These are phyloP conservation scores for Gymnoscopelus microlampas DNA, from an alignment of 2,797 vertebrate genomes.

Conservation along the genomic window DNA sequence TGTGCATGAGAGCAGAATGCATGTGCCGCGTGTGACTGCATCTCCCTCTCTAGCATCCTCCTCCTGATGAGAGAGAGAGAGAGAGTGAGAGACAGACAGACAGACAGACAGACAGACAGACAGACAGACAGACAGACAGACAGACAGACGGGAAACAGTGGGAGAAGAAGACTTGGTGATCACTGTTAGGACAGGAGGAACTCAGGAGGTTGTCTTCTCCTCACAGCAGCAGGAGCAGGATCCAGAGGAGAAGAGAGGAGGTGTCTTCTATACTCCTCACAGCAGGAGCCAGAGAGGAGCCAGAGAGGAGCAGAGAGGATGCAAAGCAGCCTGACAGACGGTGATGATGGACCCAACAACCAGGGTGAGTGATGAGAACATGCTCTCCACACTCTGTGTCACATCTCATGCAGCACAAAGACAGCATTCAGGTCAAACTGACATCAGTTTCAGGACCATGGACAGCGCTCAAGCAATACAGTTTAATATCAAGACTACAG, in stretches of 20 bases:
- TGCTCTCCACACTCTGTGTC: constrained; percentile 12
- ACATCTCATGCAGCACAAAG: too few relatives aligned
- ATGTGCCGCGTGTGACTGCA: constrained; percentile 74
- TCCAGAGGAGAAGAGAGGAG: constrained; percentile 32
- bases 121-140: constrained; percentile 38
- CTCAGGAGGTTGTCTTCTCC: constrained; percentile 15
- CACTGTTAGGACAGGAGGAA: too few relatives aligned
- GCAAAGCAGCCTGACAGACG: constrained; percentile 93
- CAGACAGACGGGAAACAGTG: constrained; percentile 28
- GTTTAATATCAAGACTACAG: too few relatives aligned
- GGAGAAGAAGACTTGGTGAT: neutral
- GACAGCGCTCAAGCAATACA: too few relatives aligned
- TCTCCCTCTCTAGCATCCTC: constrained; percentile 84
- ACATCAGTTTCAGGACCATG: neutral
- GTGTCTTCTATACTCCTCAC: constrained; percentile 20
- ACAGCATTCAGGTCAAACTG: neutral
- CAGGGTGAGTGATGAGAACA: constrained; percentile 87
- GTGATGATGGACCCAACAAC: constrained; percentile 90
- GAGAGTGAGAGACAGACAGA: constrained; percentile 48
- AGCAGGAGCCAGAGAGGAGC: constrained; percentile 6
- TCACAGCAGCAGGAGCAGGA: neutral
- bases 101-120: constrained; percentile 48
- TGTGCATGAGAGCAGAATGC: constrained; percentile 33
- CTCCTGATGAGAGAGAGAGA: constrained; percentile 60
- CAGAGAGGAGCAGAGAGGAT: constrained; percentile 77